Base-by-base conservation (phyloP, 2,797 vertebrate species). In the Cirrhinus molitorella region DNA sequence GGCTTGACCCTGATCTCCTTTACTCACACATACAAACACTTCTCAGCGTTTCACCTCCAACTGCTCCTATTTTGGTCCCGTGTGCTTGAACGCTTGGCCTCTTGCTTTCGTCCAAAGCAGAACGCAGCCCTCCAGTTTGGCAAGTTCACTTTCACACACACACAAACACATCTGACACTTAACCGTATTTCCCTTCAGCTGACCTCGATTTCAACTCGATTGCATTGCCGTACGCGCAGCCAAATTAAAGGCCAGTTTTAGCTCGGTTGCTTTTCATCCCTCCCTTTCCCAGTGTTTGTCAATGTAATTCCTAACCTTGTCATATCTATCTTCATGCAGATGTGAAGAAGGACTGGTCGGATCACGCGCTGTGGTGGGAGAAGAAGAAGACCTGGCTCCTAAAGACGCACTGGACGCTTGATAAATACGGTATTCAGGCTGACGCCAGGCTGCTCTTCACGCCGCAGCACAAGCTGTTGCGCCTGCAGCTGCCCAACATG, bases 261-360 rank as follows among this genome's bases (percentile, higher is more conserved):
- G 21, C 40, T 21, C 2, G 7, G 19, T 40, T 61, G 34, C 14
- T 47, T 34, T 61, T 12, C 14, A 49, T 12, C 34, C 25, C 43
- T 23, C 80, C 25, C 16, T 53, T 45, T 71, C 21, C 10, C 19
- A 40, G 3, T 37, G 43, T 67, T 51, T 83, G 21, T 77, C 21
- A 1, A 0, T 23, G 23, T 9, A 3, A 7, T 25, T 65, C 14
- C n/a, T 81, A 25, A 57, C 14, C 49, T 31, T 45, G 61, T 68
- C 25, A 45, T 7, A 37, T 49, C 13, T 83, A 0, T 86, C n/a
- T 85, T 4, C 51, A 49, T 89, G 14, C 10, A 99, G 98, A 99
- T 91, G 96, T 99, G 84, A 99, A 99, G 95, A 99, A 98, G 92
- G 98, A 99, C 92, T 99, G 98, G 98, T 99, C 98, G 0, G 98